A percentile compares a stretch with the other conserved stretches of the same genome.
Conservation (phyloP, 2,797 vertebrate species). For the Telmatherina bonti region DNA sequence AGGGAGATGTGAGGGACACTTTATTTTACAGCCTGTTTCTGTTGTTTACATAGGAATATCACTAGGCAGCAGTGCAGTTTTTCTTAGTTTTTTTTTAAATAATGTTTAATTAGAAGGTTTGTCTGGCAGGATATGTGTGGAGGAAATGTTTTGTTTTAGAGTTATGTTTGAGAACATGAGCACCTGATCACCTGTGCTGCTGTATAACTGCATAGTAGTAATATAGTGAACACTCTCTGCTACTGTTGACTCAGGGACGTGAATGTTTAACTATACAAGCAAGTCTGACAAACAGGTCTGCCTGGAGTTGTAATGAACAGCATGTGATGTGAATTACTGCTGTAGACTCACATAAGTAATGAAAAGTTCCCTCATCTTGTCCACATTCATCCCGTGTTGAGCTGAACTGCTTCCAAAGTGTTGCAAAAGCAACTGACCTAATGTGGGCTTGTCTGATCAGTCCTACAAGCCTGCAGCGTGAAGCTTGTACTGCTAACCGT, state of each 20-base stretch:
- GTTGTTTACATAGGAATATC: neutral
- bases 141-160: neutral
- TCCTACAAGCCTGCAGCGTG: neutral
- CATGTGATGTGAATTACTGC: slow-evolving; percentile 51
- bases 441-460: neutral
- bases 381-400: neutral
- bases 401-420: neutral
- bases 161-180: slow-evolving; percentile 6
- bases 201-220: slow-evolving; percentile 34
- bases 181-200: slow-evolving; percentile 24
- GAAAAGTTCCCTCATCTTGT: neutral
- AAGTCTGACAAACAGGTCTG: slow-evolving; percentile 45
- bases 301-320: slow-evolving; percentile 20
- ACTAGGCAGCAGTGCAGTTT: neutral
- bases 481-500: neutral
- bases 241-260: slow-evolving; percentile 57
- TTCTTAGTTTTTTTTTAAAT: no score
- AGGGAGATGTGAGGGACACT: slow-evolving; percentile 32
- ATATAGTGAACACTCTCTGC: slow-evolving; percentile 12
- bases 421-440: neutral
- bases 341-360: slow-evolving; percentile 8
- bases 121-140: neutral
- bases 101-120: neutral
- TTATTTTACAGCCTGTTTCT: neutral
- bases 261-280: slow-evolving; percentile 50